Base-by-base conservation (phyloP, 2,113 vertebrate species). In the Scytalopus superciliaris region DNA sequence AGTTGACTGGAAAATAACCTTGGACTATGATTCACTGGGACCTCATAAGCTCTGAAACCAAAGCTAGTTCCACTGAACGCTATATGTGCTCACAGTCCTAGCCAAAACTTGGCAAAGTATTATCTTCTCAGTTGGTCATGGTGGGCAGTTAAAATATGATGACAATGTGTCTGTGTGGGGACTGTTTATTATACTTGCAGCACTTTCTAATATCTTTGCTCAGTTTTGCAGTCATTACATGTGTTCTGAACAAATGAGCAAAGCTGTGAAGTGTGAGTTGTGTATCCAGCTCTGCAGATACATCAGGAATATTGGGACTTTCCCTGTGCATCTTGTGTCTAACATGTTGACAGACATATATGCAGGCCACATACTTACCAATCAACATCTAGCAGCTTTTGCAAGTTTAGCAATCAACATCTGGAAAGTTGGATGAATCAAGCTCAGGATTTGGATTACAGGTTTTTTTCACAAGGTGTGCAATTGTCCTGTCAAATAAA, bases 401-500 rank as follows among this genome's bases (percentile, higher is more conserved):
- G 1, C 47, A 72, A 56, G 30, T 50, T 67, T 52, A 84, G 63
- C 63, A 56, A 25, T 53, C 63, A 69, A 62, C 82, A 83, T 88
- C 85, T 92, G 79, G 72, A 69, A 83, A 87, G 14, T 2, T 89
- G 84, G 62, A 86, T 78, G 52, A 63, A 68, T 40, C 39, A n/a
- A 64, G 4, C 3, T 39, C 3, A 0, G 45, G 57, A 82, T 96
- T 90, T 91, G 70, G 87, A 76, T 96, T 93, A 69, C 57, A 45
- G 66, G 60, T 12, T 78, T 79, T 89, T 87, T 91, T 68, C 81
- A 73, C 78, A 95, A 96, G 89, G 90, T 91, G 70, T 83, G 49
- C 89, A 90, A 76, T 83, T 85, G 78, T 93, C 67, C 87, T 83
- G 67, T 55, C 55, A 93, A 94, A 89, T 85, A 94, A 95, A 97